phyloP scores from a whole-genome alignment of 1,140 invertebrate genomes.

The Cherax destructor region DNA sequence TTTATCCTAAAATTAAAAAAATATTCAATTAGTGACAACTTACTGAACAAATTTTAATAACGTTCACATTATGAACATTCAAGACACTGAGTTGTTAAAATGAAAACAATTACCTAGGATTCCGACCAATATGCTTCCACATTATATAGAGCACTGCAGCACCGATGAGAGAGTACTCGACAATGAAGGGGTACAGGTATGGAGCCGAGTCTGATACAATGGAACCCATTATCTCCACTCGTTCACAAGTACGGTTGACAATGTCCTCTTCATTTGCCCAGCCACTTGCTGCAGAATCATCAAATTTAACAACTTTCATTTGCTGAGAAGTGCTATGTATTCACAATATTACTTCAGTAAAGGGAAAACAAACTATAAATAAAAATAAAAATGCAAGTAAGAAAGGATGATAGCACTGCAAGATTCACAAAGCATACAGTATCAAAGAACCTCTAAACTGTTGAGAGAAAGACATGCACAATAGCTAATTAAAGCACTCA shows the following conservation, averaged over 20 bases:
- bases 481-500: not conserved
- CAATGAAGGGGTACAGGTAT: slow-evolving; percentile 96
- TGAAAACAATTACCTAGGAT: slow-evolving; percentile 74
- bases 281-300: slow-evolving; percentile 4
- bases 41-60: not conserved
- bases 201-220: slow-evolving; percentile 93
- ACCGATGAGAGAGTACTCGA: slow-evolving; percentile 97
- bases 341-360: not conserved
- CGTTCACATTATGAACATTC: not conserved
- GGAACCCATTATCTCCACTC: slow-evolving; percentile 93
- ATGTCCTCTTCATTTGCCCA: slow-evolving; percentile 69
- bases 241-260: slow-evolving; percentile 80
- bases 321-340: not conserved
- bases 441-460: not conserved
- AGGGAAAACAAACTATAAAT: not conserved
- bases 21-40: not conserved
- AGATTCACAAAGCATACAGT: not conserved
- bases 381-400: not conserved
- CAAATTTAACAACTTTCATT: slow-evolving; percentile 5
- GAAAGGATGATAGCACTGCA: not conserved
- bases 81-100: not conserved
- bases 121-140: slow-evolving; percentile 95
- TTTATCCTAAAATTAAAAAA: not conserved
- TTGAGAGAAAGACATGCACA: not conserved
- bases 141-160: slow-evolving; percentile 98